Evolutionary conservation across 2,888 invertebrate species (phyloP), one percentile per base, ranked within the genome.

Genomic region (Acanthosepion lycidas): DNA sequence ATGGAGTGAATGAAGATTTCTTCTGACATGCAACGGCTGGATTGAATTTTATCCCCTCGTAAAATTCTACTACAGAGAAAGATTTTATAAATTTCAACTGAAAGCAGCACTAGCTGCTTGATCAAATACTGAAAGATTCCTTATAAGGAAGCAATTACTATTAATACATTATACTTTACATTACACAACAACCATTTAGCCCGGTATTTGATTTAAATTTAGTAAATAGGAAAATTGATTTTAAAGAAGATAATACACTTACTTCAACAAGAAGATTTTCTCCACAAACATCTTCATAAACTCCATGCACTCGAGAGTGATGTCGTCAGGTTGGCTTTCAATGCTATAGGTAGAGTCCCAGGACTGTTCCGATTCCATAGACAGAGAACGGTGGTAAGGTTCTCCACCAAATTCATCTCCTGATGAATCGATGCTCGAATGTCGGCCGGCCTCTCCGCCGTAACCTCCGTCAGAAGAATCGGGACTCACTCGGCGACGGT

Each of bases 281-380:
- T 98, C 98, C 8, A 98, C 98, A 97, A 98, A 98, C 94, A 97
- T 97, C 96, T 98, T 98, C 98, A 98, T 98, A 96, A 98, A 98
- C 94, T 97, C 97, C 96, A 97, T 97, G 95, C 98, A 98, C 95
- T 97, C 97, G 95, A 98, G 98, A 2, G 98, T 98, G 95, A 98
- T 97, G 96, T 98, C 98, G 95, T 97, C 97, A 18, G 98, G 96
- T 95, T 97, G 96, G n/a, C 96, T 96, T 94, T 97, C 97, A n/a
- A 96, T 95, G 95, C 97, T 97, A 95, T 96, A 96, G 92, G 95
- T 96, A 53, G 97, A 97, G 94, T 96, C 96, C 97, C 96, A 97
- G 15, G 97, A 97, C 94, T 96, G 96, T 59, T 96, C 96, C n/a
- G 97, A 97, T 8, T 96, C 96, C 95, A 96, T 95, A 20, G 97